Evolutionary conservation across 1,140 invertebrate species (phyloP).

Genomic region (Rhynchophorus ferrugineus): DNA sequence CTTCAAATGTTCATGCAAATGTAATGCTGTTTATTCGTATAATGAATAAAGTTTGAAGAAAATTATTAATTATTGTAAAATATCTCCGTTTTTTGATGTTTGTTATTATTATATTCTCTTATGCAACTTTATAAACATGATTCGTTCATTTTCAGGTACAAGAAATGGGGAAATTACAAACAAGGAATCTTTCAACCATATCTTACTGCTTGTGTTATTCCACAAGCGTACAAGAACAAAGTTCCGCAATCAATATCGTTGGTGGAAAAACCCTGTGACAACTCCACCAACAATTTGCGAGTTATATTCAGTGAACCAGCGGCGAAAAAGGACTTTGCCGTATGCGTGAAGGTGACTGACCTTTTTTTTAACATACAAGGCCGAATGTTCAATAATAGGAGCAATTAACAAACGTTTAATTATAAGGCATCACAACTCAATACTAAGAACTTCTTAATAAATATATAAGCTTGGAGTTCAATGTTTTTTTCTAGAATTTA

Average conservation of each 20-base stretch:
- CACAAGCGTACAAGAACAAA: conserved; percentile 60
- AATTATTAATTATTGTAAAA: conserved; percentile 1
- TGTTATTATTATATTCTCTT: no score
- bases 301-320: conserved; percentile 72
- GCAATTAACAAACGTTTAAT: no score
- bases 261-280: conserved; percentile 77
- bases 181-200: conserved; percentile 88
- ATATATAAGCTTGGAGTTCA: neutral
- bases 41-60: neutral
- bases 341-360: conserved; percentile 65
- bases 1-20: no score
- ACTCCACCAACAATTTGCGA: conserved; percentile 76
- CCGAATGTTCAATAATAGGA: neutral
- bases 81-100: no score
- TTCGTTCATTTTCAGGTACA: conserved; percentile 52
- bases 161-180: conserved; percentile 91
- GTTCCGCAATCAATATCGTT: conserved; percentile 76
- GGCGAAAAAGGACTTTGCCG: conserved; percentile 76
- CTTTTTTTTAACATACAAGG: neutral
- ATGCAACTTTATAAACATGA: no score
- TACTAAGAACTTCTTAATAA: no score
- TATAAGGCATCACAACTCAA: no score
- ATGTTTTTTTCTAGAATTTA: neutral
- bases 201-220: conserved; percentile 79
- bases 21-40: no score